A percentile compares a stretch with the other conserved stretches of the same genome.
phyloP scores from a whole-genome alignment of 1,140 invertebrate species.

The Drosophila takahashii region DNA sequence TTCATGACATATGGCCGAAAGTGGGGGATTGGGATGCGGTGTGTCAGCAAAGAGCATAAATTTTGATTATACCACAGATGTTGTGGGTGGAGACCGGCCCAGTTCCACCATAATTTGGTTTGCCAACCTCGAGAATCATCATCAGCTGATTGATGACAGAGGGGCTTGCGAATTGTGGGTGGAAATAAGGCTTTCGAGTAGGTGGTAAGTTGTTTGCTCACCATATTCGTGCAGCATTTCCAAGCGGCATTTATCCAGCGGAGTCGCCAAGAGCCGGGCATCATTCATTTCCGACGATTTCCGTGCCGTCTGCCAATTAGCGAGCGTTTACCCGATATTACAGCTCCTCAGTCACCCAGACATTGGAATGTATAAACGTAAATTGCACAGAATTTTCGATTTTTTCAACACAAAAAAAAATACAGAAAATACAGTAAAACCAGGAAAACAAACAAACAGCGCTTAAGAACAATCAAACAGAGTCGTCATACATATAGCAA shows the following conservation, averaged over 20 bases:
- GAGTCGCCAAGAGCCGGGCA: slow-evolving; percentile 23
- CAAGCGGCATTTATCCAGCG: slow-evolving; percentile 50
- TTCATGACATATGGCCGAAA: slow-evolving; percentile 69
- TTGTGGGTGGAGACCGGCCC: slow-evolving; percentile 11
- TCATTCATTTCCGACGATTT: slow-evolving; percentile 68
- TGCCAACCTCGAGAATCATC: slow-evolving; percentile 60
- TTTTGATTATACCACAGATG: slow-evolving; percentile 72
- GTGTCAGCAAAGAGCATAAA: slow-evolving; percentile 66
- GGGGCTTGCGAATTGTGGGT: slow-evolving; percentile 17
- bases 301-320: slow-evolving; percentile 73
- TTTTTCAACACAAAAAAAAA: slow-evolving; percentile 17
- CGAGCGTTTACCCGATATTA: slow-evolving; percentile 63
- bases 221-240: slow-evolving; percentile 56
- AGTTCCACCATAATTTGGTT: slow-evolving; percentile 40
- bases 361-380: slow-evolving; percentile 9
- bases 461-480: slow-evolving; percentile 37
- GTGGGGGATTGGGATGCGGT: slow-evolving; percentile 32
- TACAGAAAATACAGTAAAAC: not conserved
- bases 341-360: slow-evolving; percentile 26
- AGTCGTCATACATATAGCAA: slow-evolving; percentile 1
- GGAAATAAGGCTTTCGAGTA: not conserved
- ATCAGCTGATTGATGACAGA: slow-evolving; percentile 73
- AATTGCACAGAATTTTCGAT: slow-evolving; percentile 61
- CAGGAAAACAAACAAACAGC: slow-evolving; percentile 23
- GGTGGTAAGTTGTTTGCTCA: slow-evolving; percentile 44